These are phyloP conservation scores for Hemibagrus wyckioides DNA, from an alignment of 2,113 vertebrate genomes.

Conservation along the genomic window DNA sequence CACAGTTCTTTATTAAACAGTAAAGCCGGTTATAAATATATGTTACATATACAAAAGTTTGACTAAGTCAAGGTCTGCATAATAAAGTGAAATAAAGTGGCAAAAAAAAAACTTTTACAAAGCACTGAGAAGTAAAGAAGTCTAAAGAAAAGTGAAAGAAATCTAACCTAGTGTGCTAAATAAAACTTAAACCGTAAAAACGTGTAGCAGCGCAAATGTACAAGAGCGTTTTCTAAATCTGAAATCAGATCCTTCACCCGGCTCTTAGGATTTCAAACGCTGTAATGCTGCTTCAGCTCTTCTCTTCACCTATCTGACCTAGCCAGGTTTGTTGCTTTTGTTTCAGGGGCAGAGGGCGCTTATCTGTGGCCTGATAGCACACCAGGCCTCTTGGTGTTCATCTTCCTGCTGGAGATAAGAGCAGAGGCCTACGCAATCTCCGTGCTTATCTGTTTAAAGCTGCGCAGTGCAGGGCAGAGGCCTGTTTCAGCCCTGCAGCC, in stretches of 20 bases:
- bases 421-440: constrained; percentile 43
- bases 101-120: not conserved
- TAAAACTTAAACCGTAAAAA: not conserved
- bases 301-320: not conserved
- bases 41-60: not conserved
- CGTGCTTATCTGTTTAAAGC: constrained; percentile 48
- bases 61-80: not conserved
- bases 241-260: not conserved
- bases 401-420: constrained; percentile 55
- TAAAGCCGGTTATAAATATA: not conserved
- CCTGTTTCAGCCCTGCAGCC: constrained; percentile 23
- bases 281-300: not conserved
- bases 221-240: not conserved
- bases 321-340: not conserved
- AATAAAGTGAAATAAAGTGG: too few relatives aligned
- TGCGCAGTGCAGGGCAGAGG: constrained; percentile 27
- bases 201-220: not conserved
- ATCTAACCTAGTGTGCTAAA: not conserved
- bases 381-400: constrained; percentile 40
- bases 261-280: not conserved
- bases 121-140: not conserved
- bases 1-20: not conserved
- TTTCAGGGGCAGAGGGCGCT: constrained; percentile 28
- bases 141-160: not conserved
- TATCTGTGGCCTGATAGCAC: constrained; percentile 46